A percentile compares a stretch with the other conserved stretches of the same genome.
Evolutionary conservation across 2,113 vertebrate species (phyloP).

Genomic region (Hemichromis elongatus): DNA sequence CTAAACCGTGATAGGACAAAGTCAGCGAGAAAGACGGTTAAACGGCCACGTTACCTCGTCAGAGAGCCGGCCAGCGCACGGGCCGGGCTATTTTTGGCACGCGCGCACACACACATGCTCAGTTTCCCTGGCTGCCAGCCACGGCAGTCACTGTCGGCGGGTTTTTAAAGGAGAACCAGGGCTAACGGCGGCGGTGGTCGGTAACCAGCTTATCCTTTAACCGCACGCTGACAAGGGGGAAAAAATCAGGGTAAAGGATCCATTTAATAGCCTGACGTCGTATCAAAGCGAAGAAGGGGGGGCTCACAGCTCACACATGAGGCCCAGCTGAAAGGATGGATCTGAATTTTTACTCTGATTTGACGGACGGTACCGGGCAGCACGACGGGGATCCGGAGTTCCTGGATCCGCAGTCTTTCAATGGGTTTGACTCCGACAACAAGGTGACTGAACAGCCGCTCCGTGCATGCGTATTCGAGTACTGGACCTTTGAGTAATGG

Average conservation of each 20-base stretch:
- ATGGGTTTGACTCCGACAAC: conserved; percentile 73
- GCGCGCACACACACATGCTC: conserved; percentile 14
- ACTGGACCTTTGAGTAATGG: neutral
- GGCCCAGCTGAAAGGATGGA: conserved; percentile 64
- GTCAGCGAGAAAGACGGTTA: conserved; percentile 20
- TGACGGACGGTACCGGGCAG: conserved; percentile 70
- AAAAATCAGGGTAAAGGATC: neutral
- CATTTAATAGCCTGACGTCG: neutral
- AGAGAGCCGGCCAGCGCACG: neutral
- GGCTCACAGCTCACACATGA: conserved; percentile 17
- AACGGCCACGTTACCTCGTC: conserved; percentile 29
- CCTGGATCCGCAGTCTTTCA: conserved; percentile 73
- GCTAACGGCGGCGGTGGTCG: neutral
- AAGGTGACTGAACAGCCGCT: conserved; percentile 63
- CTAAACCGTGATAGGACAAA: conserved; percentile 31
- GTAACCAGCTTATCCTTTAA: neutral
- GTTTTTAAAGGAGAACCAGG: neutral
- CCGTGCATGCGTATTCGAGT: neutral
- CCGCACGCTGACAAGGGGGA: neutral
- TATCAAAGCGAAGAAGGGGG: neutral
- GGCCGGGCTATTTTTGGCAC: conserved; percentile 46
- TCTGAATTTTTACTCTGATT: conserved; percentile 76
- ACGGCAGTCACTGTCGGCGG: neutral
- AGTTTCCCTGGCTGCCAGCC: neutral
- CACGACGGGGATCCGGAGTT: conserved; percentile 69